These are phyloP conservation scores for Ricordea florida DNA, from an alignment of 92 coral and sea anemone species.

Conservation along the genomic window DNA sequence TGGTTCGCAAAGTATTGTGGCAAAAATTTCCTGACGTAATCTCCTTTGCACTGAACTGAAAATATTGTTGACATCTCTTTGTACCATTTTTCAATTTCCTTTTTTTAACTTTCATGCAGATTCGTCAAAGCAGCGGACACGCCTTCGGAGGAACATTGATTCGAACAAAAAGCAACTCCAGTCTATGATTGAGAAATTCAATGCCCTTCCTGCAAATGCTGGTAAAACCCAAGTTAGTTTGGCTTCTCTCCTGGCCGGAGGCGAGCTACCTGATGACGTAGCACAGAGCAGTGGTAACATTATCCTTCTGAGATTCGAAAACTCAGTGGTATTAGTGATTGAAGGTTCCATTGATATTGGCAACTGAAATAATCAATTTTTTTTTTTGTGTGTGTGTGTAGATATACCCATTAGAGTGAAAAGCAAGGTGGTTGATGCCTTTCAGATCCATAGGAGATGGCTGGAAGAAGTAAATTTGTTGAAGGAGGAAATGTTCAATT, in stretches of 20 bases:
- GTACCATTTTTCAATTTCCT: no score
- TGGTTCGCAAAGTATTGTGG: no score
- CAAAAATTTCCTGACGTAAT: no score
- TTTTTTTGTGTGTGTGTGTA: no score
- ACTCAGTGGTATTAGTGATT: no score
- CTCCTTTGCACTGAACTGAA: no score
- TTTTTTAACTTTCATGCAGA: no score
- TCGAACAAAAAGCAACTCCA: neutral
- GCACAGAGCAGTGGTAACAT: neutral
- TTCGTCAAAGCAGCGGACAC: conserved; percentile 13
- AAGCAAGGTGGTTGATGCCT: conserved; percentile 34
- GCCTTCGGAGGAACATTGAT: neutral
- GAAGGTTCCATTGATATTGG: no score
- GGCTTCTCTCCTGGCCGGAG: conserved; percentile 7
- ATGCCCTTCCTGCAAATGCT: neutral
- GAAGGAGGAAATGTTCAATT: conserved; percentile 37
- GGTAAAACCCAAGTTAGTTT: conserved; percentile 2
- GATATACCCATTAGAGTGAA: conserved; percentile 47
- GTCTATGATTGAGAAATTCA: conserved; percentile 18
- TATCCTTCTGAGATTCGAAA: neutral
- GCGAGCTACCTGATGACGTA: no score
- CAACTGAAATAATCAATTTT: no score
- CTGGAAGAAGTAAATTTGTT: conserved; percentile 26
- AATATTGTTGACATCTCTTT: no score
- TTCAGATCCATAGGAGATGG: conserved; percentile 37